Percentiles rank a stretch among this genome's conserved stretches.
Conservation (phyloP, 1,140 invertebrate genomes). For the Artemia franciscana region DNA sequence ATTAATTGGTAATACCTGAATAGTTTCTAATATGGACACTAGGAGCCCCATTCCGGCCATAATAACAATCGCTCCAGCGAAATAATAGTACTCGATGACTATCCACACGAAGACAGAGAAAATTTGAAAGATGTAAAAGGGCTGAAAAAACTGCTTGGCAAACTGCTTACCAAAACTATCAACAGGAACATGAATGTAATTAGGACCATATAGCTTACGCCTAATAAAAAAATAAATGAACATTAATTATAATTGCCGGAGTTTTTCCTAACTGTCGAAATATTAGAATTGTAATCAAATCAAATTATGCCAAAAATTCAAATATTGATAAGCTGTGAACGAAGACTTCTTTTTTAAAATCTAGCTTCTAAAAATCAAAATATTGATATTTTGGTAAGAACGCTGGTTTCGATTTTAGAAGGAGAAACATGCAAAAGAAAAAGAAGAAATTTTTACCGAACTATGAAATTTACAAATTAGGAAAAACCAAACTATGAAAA, state of each 20-base stretch:
- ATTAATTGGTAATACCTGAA: slow-evolving; percentile 33
- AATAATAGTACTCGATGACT: slow-evolving; percentile 50
- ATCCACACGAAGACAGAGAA: slow-evolving; percentile 58
- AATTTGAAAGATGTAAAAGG: slow-evolving; percentile 77
- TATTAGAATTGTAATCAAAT: too few species aligned
- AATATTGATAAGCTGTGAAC: too few species aligned
- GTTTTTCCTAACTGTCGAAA: too few species aligned
- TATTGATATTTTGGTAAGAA: too few species aligned
- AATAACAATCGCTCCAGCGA: slow-evolving; percentile 55
- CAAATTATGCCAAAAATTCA: too few species aligned
- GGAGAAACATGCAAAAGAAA: too few species aligned
- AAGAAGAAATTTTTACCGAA: too few species aligned
- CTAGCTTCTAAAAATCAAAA: too few species aligned
- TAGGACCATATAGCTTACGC: slow-evolving; percentile 43
- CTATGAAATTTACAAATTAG: too few species aligned
- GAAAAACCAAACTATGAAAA: too few species aligned
- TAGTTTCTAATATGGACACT: slow-evolving; percentile 56
- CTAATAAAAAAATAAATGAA: slow-evolving; percentile 24
- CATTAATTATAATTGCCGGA: background rate
- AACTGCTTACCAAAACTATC: slow-evolving; percentile 43
- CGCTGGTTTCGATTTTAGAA: too few species aligned
- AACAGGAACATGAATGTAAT: slow-evolving; percentile 48
- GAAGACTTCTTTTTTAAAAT: too few species aligned
- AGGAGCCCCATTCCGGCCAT: slow-evolving; percentile 66
- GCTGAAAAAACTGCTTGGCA: slow-evolving; percentile 56